Conservation (phyloP, 2,797 vertebrate genomes). For the Molothrus aeneus region DNA sequence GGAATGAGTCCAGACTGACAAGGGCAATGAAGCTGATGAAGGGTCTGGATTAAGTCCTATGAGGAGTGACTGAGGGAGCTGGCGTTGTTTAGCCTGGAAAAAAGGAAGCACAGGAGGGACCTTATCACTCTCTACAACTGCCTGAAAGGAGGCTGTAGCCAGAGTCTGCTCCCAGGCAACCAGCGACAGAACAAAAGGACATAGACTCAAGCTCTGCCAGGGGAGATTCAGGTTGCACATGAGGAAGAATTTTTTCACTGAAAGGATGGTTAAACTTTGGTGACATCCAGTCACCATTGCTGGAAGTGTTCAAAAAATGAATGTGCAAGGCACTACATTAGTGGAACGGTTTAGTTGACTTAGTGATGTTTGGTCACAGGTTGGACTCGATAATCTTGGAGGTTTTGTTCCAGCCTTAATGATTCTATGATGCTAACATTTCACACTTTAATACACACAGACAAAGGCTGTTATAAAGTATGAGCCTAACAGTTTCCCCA, state of each 20-base stretch:
- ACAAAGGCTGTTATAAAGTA: background rate
- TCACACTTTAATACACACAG: background rate
- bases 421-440: background rate
- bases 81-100: background rate
- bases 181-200: fast-evolving
- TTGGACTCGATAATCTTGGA: background rate
- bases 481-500: background rate
- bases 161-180: background rate
- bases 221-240: background rate
- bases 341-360: background rate
- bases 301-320: background rate
- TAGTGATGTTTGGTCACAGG: background rate
- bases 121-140: background rate
- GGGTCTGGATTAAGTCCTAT: background rate
- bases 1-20: background rate
- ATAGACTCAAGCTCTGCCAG: background rate
- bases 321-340: background rate
- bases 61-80: background rate
- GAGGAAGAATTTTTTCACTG: background rate
- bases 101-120: background rate
- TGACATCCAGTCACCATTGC: background rate
- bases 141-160: background rate
- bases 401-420: background rate
- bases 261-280: background rate
- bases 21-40: background rate